Evolutionary conservation across 2,888 invertebrate species (phyloP).

Genomic region (Latrodectus elegans): DNA sequence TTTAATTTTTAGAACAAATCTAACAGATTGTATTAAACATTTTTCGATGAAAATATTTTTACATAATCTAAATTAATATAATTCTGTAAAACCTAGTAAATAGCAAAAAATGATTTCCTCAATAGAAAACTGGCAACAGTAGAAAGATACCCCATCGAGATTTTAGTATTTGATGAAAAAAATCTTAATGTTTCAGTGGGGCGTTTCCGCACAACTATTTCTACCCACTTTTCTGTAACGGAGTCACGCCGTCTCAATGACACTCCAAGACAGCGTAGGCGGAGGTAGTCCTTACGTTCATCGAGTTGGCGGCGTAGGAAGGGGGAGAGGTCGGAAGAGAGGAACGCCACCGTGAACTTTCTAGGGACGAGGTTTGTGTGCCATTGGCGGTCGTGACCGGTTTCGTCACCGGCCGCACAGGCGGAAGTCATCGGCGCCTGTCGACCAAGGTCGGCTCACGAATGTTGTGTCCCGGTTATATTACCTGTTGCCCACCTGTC

Average conservation of each 20-base stretch:
- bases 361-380: slow-evolving; percentile 30
- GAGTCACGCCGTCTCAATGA: slow-evolving; percentile 12
- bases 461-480: not conserved
- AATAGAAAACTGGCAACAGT: too few species aligned
- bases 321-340: not conserved
- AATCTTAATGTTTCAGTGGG: not conserved
- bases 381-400: slow-evolving; percentile 27
- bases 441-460: not conserved
- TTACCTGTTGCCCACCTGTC: not conserved
- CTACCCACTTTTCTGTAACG: not conserved
- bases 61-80: too few species aligned
- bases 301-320: not conserved
- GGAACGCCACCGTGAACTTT: slow-evolving; percentile 9
- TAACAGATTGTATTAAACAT: too few species aligned
- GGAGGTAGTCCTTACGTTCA: not conserved
- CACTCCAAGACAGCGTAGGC: not conserved
- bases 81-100: too few species aligned
- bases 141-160: too few species aligned
- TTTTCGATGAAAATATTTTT: too few species aligned
- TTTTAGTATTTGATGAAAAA: too few species aligned
- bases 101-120: too few species aligned
- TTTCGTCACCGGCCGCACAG: slow-evolving; percentile 7
- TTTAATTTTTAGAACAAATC: too few species aligned
- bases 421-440: not conserved
- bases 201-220: not conserved